These are phyloP conservation scores for Luidia sarsii DNA, from an alignment of 53 echinoderm and acorn worm genomes.

Conservation along the genomic window DNA sequence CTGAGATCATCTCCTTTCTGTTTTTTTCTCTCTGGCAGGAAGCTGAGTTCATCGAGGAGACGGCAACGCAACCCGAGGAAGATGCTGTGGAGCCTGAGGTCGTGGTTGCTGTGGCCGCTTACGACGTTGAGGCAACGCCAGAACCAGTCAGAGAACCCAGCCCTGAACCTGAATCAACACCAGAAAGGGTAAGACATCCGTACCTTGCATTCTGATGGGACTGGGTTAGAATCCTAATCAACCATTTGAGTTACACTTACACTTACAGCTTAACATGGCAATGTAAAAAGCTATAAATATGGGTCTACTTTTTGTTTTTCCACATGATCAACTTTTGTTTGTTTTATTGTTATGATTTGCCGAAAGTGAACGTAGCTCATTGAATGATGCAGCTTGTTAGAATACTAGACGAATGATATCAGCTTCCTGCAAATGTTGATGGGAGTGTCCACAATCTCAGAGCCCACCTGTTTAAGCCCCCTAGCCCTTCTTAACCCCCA, in stretches of 20 bases:
- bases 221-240: no score
- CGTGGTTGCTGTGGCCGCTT: slow-evolving; percentile 38
- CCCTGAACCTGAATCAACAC: slow-evolving; percentile 41
- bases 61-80: slow-evolving; percentile 44
- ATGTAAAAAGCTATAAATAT: no score
- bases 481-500: slow-evolving; percentile 9
- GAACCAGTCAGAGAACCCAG: slow-evolving; percentile 38
- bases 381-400: no score
- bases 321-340: no score
- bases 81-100: slow-evolving; percentile 33
- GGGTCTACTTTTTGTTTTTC: no score
- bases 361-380: no score
- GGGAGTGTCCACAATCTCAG: not conserved
- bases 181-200: slow-evolving; percentile 54
- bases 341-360: no score
- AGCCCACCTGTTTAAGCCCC: not conserved
- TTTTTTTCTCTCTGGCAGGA: not conserved
- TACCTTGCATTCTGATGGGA: no score
- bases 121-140: slow-evolving; percentile 44
- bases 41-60: slow-evolving; percentile 11
- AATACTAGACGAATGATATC: not conserved
- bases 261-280: no score
- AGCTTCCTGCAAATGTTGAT: not conserved
- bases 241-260: no score
- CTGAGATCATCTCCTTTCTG: not conserved